A percentile compares a stretch with the other conserved stretches of the same genome.
phyloP scores from a whole-genome alignment of 2,888 invertebrate genomes.

The Entomobrya proxima region DNA sequence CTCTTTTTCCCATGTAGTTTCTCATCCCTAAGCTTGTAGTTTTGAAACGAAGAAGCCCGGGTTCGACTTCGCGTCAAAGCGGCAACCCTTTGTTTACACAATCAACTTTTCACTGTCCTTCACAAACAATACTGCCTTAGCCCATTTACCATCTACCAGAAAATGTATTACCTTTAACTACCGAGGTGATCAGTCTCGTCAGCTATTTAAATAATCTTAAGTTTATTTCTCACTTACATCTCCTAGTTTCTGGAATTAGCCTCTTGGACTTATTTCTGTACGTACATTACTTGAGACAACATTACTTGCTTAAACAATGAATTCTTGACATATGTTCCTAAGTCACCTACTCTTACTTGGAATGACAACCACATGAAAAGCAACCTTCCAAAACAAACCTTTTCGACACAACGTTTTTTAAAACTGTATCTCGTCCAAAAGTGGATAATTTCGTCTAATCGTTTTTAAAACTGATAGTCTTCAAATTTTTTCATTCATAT shows the following conservation, averaged over 20 bases:
- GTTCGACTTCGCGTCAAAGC: not conserved
- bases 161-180: not conserved
- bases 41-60: too few species aligned
- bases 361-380: too few species aligned
- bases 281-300: not conserved
- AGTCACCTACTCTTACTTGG: too few species aligned
- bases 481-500: not conserved
- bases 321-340: not conserved
- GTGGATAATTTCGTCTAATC: too few species aligned
- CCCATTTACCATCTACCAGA: not conserved
- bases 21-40: conserved; percentile 22
- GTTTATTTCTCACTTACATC: conserved; percentile 15
- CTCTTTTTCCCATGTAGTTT: conserved; percentile 10
- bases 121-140: not conserved
- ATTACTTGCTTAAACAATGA: conserved; percentile 9
- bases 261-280: conserved; percentile 10
- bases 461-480: too few species aligned
- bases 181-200: not conserved
- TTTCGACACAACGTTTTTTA: too few species aligned
- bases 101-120: not conserved
- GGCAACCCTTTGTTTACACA: not conserved
- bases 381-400: too few species aligned
- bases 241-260: not conserved
- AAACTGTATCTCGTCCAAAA: too few species aligned
- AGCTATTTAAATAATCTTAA: not conserved